Evolutionary conservation across 2,888 invertebrate genomes (phyloP).

Genomic region (Tachina grossa): DNA sequence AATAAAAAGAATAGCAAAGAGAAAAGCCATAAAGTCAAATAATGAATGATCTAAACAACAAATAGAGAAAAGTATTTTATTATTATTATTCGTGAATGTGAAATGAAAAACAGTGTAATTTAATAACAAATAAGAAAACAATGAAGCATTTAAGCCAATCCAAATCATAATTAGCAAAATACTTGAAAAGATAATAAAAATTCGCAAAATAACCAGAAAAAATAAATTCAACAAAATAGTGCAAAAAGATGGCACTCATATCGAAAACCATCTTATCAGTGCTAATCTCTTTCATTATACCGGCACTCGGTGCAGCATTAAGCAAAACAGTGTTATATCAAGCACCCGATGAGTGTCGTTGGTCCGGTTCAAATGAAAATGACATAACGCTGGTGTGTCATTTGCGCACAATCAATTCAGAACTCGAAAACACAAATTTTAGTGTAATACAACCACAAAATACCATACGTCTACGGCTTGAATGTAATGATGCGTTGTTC

Average conservation of each 20-base stretch:
- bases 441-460: constrained; percentile 93
- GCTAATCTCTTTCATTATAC: constrained; percentile 80
- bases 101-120: constrained; percentile 59
- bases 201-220: constrained; percentile 47
- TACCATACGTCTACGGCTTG: constrained; percentile 90
- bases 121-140: constrained; percentile 54
- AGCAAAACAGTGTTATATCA: constrained; percentile 86
- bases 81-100: constrained; percentile 15
- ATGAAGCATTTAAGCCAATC: constrained; percentile 69
- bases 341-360: constrained; percentile 91
- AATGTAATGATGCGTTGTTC: constrained; percentile 91
- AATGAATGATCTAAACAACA: constrained; percentile 53
- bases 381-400: constrained; percentile 91
- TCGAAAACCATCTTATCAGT: constrained; percentile 79
- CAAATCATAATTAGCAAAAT: constrained; percentile 68
- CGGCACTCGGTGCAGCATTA: constrained; percentile 81
- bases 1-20: constrained; percentile 42
- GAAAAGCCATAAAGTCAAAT: constrained; percentile 49
- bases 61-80: constrained; percentile 50
- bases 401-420: constrained; percentile 92
- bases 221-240: constrained; percentile 61
- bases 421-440: constrained; percentile 93
- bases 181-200: constrained; percentile 53
- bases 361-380: constrained; percentile 81
- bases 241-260: constrained; percentile 75